Base-by-base conservation (phyloP, 2,797 vertebrate genomes). In the Pelobates cultripes region DNA sequence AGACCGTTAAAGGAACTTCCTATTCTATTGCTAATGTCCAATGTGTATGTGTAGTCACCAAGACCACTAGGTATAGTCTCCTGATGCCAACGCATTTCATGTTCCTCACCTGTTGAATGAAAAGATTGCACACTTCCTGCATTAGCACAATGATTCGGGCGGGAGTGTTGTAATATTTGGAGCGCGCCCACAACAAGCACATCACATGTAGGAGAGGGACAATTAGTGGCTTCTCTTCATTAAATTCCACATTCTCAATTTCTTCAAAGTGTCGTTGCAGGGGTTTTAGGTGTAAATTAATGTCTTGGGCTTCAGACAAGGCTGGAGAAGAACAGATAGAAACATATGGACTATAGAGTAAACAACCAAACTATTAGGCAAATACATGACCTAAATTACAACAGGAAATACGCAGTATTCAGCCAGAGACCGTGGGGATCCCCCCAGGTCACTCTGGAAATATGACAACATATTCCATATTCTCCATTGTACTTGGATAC, bases 41-140 rank as follows among this genome's bases (percentile, higher is more conserved):
- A 28, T 28, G 28, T 28, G 28, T 28, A 28, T 1, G 28, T 28
- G 2, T 28, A 28, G 28, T 28, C 28, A 28, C 28, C 28, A 28
- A 28, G 28, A 28, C 28, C 28, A 28, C 47, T 10, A 51, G 47
- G 47, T 5, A 51, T 51, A 6, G 5, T 10, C 47, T 51, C 47
- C 47, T 10, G 28, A 51, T 51, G 47, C 47, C 47, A 51, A 51
- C 47, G 47, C 47, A 51, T 51, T 51, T 51, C 47, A 10, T n/a
- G 2, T 51, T 5, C 64, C 68, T 10, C 44, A 97, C 95, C 94
- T 95, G 94, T 73, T 96, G 94, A n/a, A 97, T 92, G 86, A 99
- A 94, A 10, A 99, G 95, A 91, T 96, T 97, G 90, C 96, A 96
- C 76, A 93, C 93, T 87, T 97, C 96, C 85, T 94, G 96, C 53